These are phyloP conservation scores for Drosophila merina DNA, from an alignment of 2,888 invertebrate species.

Conservation along the genomic window DNA sequence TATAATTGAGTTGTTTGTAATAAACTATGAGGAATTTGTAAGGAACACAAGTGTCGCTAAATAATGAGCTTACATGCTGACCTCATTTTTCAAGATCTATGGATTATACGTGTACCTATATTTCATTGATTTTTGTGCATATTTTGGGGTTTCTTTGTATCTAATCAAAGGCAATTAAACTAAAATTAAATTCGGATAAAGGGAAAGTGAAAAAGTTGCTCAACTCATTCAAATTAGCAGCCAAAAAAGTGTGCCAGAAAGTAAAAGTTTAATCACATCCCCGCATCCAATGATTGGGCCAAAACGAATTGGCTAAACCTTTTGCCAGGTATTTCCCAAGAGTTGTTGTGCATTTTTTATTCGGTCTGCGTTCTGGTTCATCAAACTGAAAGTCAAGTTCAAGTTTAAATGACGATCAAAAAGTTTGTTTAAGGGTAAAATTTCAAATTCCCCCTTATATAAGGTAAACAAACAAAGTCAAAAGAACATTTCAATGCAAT, in stretches of 20 bases:
- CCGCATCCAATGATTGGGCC: conserved; percentile 56
- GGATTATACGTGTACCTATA: background rate
- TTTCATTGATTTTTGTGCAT: background rate
- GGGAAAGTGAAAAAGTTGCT: conserved; percentile 34
- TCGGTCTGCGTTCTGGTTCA: conserved; percentile 13
- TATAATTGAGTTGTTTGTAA: conserved; percentile 30
- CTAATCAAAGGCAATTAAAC: background rate
- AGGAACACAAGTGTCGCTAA: conserved; percentile 16
- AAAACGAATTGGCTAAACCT: conserved; percentile 44
- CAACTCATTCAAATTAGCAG: conserved; percentile 20
- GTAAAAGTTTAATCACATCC: conserved; percentile 61
- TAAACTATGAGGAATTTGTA: conserved; percentile 16
- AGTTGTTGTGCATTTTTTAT: conserved; percentile 13
- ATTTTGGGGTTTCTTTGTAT: too few species aligned
- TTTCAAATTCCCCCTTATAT: conserved; percentile 37
- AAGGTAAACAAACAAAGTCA: conserved; percentile 70
- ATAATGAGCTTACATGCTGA: conserved; percentile 65
- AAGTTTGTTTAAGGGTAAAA: conserved; percentile 57
- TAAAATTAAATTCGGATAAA: conserved; percentile 17
- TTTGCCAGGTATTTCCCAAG: conserved; percentile 74
- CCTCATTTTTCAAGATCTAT: conserved; percentile 57
- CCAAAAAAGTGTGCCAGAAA: conserved; percentile 68
- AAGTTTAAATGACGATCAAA: conserved; percentile 51
- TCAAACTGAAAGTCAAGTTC: conserved; percentile 67
- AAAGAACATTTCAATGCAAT: conserved; percentile 50